Base-by-base conservation (phyloP, 2,888 invertebrate species). In the Cheilosia impressa region DNA sequence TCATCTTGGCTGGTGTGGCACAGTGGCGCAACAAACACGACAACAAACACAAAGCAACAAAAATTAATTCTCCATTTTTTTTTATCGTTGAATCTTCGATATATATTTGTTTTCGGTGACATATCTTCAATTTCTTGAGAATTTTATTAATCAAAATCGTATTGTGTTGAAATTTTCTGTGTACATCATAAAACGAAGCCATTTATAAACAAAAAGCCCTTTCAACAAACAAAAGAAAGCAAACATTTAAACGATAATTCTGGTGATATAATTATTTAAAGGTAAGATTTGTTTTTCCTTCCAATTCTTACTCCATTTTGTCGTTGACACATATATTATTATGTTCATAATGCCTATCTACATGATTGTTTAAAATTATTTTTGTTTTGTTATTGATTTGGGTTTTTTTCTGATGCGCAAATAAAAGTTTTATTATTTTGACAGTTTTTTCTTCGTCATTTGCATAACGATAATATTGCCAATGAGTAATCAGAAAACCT, bases 351-450 rank as follows among this genome's bases (percentile, higher is more conserved):
- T 22, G n/a, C 27, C 24, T 38, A 58, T 10, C 17, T 57, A 38
- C 55, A 3, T 68, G 19, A 17, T 19, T 41, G 19, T 22, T 19
- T 41, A 19, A 19, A n/a, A 13, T 52, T 13, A 24, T 52, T 13
- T 27, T 22, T 9, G 19, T 57, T 52, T 45, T 71, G 22, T 63
- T 53, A 19, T 47, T 47, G 6, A 47, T 63, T 45, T 65, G 7
- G 43, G 10, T 68, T 55, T 60, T 58, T 65, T 72, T 50, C 60
- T 72, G 63, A 68, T 83, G 83, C 73, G 78, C 78, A 83, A 71
- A 83, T 57, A 34, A 55, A 78, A n/a, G 22, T 53, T 34, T 41
- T 13, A 10, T 63, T 7, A 19, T 57, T 78, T 58, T 7, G 38
- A 38, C 47, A 69, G 19, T 45, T 65, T 47, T 19, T 75, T 43